Evolutionary conservation across 2,797 vertebrate genomes (phyloP).

Genomic region (Pseudochaenichthys georgianus): DNA sequence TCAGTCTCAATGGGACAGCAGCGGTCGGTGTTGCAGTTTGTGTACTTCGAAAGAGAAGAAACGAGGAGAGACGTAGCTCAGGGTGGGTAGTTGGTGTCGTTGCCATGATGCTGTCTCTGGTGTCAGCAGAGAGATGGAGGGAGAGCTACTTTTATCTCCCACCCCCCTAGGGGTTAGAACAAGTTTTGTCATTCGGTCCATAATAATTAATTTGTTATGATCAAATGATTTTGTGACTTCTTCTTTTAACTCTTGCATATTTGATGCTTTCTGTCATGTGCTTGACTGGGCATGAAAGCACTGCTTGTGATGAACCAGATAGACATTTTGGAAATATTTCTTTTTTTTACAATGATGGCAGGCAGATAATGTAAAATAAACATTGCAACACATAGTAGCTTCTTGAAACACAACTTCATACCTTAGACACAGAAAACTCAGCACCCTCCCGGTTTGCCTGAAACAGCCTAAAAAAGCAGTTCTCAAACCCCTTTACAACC

Average conservation of each 20-base stretch:
- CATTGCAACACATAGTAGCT: not conserved
- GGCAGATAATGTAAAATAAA: not conserved
- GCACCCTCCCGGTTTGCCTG: not conserved
- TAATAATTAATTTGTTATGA: constrained; percentile 9
- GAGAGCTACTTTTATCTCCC: constrained; percentile 32
- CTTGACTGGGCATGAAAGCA: constrained; percentile 5
- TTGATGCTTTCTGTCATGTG: not conserved
- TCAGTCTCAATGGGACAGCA: constrained; percentile 13
- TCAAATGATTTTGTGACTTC: not conserved
- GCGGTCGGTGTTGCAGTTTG: constrained; percentile 28
- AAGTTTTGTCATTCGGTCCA: not conserved
- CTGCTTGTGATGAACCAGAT: constrained; percentile 8
- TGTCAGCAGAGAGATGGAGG: constrained; percentile 26
- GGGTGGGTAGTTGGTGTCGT: constrained; percentile 36
- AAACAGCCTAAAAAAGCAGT: not conserved
- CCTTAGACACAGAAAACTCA: not conserved
- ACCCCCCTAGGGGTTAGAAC: not conserved
- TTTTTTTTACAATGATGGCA: not conserved
- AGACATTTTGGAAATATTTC: not conserved
- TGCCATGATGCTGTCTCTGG: constrained; percentile 61
- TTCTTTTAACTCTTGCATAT: not conserved
- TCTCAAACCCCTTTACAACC: not conserved
- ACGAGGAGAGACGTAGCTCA: constrained; percentile 19
- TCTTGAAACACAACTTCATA: not conserved
- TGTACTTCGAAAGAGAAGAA: constrained; percentile 37